Conservation (phyloP, 2,113 vertebrate genomes). For the Albula goreensis region DNA sequence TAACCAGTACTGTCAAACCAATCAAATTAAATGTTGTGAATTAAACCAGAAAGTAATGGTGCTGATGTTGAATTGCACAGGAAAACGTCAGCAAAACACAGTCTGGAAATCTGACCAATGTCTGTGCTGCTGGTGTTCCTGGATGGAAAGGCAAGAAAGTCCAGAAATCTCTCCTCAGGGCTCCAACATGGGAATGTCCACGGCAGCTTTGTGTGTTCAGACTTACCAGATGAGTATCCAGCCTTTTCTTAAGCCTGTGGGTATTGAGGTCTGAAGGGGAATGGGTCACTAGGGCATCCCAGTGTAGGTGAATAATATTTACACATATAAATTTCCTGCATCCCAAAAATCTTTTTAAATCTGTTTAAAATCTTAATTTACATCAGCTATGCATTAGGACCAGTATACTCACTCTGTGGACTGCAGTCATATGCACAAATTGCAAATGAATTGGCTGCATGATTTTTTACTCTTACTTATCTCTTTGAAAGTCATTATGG, state of each 20-base stretch:
- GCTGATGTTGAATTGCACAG: too few species aligned
- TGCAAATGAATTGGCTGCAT: conserved; percentile 6
- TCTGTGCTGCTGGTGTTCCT: too few species aligned
- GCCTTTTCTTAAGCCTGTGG: background rate
- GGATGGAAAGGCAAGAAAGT: too few species aligned
- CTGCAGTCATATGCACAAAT: conserved; percentile 23
- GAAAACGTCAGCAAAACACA: too few species aligned
- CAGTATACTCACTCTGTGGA: background rate
- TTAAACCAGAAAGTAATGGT: too few species aligned
- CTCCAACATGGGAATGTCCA: background rate
- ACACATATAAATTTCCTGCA: background rate
- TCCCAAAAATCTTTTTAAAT: too few species aligned
- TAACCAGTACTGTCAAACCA: too few species aligned
- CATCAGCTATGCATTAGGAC: background rate
- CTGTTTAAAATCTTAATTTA: background rate
- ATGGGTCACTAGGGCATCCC: background rate
- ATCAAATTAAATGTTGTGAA: too few species aligned
- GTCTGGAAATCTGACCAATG: too few species aligned
- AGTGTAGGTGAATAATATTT: background rate
- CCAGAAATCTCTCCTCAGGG: too few species aligned
- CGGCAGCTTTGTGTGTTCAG: background rate
- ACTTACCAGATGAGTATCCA: background rate
- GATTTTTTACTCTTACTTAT: background rate
- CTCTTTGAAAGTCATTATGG: background rate
- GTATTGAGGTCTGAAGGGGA: background rate